Conservation (phyloP, 2,113 vertebrate species). For the Aix galericulata region DNA sequence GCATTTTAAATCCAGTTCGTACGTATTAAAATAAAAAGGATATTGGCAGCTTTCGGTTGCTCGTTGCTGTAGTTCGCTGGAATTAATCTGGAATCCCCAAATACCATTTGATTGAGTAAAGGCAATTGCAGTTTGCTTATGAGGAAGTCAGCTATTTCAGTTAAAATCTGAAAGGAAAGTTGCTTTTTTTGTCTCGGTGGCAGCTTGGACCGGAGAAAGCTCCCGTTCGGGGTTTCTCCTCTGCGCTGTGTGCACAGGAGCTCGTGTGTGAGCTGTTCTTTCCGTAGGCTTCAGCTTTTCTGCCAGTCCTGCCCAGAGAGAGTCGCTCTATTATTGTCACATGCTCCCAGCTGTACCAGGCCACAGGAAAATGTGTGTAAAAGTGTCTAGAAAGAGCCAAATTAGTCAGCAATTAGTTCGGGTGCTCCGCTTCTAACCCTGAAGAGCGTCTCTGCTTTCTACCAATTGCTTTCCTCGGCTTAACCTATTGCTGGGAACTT, state of each 20-base stretch:
- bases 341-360: neutral
- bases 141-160: neutral
- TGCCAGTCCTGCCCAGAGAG: neutral
- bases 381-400: neutral
- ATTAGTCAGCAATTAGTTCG: too few species aligned
- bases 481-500: neutral
- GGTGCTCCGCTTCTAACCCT: neutral
- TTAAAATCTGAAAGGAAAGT: neutral
- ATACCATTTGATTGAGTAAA: neutral
- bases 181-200: neutral
- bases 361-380: neutral
- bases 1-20: neutral
- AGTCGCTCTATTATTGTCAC: neutral
- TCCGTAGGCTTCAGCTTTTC: neutral
- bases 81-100: slow-evolving; percentile 24
- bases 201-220: neutral
- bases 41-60: neutral
- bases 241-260: neutral
- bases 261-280: neutral
- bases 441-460: neutral
- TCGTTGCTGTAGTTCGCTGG: neutral
- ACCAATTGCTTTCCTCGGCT: neutral
- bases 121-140: neutral
- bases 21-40: neutral
- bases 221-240: neutral